Evolutionary conservation across 2,888 invertebrate genomes (phyloP).

Genomic region (Plagiodera versicolora): DNA sequence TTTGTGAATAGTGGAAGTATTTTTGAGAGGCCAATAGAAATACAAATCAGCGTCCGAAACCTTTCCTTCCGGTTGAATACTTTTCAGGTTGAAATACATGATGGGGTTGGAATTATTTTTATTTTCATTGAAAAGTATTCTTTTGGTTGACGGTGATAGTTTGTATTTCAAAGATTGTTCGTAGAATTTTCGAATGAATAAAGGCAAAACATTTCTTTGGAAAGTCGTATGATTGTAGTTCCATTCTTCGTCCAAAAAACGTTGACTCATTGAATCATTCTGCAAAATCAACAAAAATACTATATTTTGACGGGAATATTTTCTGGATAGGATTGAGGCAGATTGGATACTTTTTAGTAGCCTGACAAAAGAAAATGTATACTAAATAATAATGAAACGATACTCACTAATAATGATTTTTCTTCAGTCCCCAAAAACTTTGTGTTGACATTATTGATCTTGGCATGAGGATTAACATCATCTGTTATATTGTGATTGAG

Average conservation of each 20-base stretch:
- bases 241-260: slow-evolving; percentile 43
- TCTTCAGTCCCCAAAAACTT: slow-evolving; percentile 1
- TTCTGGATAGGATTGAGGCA: too few species aligned
- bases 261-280: slow-evolving; percentile 7
- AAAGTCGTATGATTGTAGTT: slow-evolving; percentile 36
- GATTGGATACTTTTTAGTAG: too few species aligned
- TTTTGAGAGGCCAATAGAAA: slow-evolving; percentile 55
- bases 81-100: slow-evolving; percentile 56
- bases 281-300: background rate
- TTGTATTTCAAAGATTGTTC: slow-evolving; percentile 25
- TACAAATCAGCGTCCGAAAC: slow-evolving; percentile 62
- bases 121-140: slow-evolving; percentile 43
- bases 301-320: too few species aligned
- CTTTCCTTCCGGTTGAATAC: slow-evolving; percentile 53
- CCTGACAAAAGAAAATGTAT: too few species aligned
- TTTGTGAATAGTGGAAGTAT: slow-evolving; percentile 36
- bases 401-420: slow-evolving; percentile 15
- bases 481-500: slow-evolving; percentile 39
- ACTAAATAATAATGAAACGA: too few species aligned
- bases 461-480: slow-evolving; percentile 27
- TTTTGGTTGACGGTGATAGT: slow-evolving; percentile 27
- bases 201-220: slow-evolving; percentile 35
- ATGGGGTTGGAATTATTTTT: slow-evolving; percentile 32
- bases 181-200: slow-evolving; percentile 40
- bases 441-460: slow-evolving; percentile 5